Base-by-base conservation (phyloP, 1,140 invertebrate species). In the Amyelois transitella region DNA sequence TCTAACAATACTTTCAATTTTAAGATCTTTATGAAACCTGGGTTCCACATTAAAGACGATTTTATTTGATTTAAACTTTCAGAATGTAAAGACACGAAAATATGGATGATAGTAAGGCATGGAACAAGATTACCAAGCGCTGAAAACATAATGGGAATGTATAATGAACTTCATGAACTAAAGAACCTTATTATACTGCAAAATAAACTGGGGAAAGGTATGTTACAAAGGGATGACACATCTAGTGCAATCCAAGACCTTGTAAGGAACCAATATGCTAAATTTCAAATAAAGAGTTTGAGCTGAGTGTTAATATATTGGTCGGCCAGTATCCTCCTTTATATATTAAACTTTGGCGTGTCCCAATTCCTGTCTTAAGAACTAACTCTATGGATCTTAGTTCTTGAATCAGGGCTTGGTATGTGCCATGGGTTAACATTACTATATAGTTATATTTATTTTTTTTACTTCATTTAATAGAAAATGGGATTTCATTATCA, bases 21-120 rank as follows among this genome's bases (percentile, higher is more conserved):
- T 28, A 28, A 28, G 25, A 28, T 28, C 12, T 28, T 5, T 28
- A 12, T 28, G 5, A 28, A 28, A n/a, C 2, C 10, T 4, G 14
- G 14, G 8, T 38, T 4, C n/a, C n/a, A n/a, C n/a, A 38, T 4
- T 10, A 38, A 1, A 3, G 14, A 3, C 14, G 10, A 38, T n/a
- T n/a, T 38, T 38, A 14, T 14, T n/a, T 38, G 12, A 28, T 28
- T 44, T 43, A 20, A n/a, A 53, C 51, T 74, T 72, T 43, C 55
- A 86, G 83, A 68, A 67, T 86, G 83, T 43, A 77, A 72, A 57
- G 75, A 74, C 25, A 47, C 54, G 25, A 86, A 83, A 70, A 78
- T 86, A 53, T 86, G 81, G 81, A 86, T 86, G 83, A 53, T 86
- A 43, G 28, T 79, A 17, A 66, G 83, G 10, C 83, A 86, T 75